These are phyloP conservation scores for Scaptomyza cyrtandrae DNA, from an alignment of 2,888 invertebrate species.

Conservation along the genomic window DNA sequence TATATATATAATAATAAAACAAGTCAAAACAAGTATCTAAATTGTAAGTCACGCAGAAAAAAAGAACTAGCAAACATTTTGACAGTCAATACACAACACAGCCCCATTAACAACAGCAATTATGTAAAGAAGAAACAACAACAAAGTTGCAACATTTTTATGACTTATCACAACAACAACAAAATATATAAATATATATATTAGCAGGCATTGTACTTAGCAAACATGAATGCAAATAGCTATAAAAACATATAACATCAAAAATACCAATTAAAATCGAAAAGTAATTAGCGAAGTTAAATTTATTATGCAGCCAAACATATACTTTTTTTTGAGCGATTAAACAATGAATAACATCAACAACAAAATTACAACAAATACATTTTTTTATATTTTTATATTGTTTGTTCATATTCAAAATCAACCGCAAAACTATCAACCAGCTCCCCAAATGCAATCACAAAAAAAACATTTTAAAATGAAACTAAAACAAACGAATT, in stretches of 20 bases:
- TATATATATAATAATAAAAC: neutral
- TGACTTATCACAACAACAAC: conserved; percentile 39
- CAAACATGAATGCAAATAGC: conserved; percentile 37
- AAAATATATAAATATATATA: conserved; percentile 17
- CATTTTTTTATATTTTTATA: conserved; percentile 20
- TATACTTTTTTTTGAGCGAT: conserved; percentile 32
- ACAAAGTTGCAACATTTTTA: conserved; percentile 47
- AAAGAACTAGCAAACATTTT: conserved; percentile 52
- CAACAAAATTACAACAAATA: conserved; percentile 21
- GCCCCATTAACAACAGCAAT: conserved; percentile 15
- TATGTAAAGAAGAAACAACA: conserved; percentile 23
- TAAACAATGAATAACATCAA: conserved; percentile 19
- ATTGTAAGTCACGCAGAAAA: conserved; percentile 39
- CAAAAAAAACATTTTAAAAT: conserved; percentile 6
- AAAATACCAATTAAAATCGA: conserved; percentile 46
- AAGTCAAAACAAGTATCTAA: conserved; percentile 8
- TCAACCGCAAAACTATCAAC: conserved; percentile 43
- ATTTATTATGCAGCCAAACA: conserved; percentile 42
- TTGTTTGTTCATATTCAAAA: conserved; percentile 24
- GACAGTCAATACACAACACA: conserved; percentile 43
- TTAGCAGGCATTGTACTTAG: conserved; percentile 63
- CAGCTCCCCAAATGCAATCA: conserved; percentile 26
- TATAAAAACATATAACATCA: conserved; percentile 12
- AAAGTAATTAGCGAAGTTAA: conserved; percentile 52
- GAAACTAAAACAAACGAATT: neutral